Evolutionary conservation across 1,140 invertebrate genomes (phyloP).

Genomic region (Xylocopa sonorina): DNA sequence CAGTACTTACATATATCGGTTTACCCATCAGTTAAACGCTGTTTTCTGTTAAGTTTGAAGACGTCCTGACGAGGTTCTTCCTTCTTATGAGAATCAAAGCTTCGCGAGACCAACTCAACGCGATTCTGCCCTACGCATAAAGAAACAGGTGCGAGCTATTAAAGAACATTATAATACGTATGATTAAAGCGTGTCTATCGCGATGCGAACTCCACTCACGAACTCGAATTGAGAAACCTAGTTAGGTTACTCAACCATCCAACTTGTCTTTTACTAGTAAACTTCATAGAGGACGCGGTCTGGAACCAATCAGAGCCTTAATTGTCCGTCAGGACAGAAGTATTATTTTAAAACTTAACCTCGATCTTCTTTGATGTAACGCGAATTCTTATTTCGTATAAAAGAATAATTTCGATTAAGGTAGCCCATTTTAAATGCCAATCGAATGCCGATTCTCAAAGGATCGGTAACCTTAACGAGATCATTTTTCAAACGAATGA

Average conservation of each 20-base stretch:
- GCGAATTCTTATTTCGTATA: background rate
- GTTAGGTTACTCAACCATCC: background rate
- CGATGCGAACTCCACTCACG: background rate
- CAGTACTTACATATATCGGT: conserved; percentile 1
- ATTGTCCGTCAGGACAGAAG: background rate
- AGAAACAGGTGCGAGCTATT: background rate
- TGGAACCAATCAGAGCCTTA: background rate
- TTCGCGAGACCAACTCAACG: background rate
- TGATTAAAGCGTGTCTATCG: background rate
- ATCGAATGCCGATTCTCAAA: background rate
- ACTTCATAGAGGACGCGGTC: background rate
- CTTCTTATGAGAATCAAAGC: background rate
- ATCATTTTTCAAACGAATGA: background rate
- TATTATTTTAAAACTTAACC: background rate
- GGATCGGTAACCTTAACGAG: background rate
- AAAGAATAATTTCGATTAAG: background rate
- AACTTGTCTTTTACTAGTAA: background rate
- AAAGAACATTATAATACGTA: background rate
- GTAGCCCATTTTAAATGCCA: background rate
- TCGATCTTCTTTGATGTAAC: rapidly evolving
- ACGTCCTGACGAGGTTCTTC: background rate
- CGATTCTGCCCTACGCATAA: background rate
- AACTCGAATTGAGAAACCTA: background rate
- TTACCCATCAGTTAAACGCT: too few relatives aligned
- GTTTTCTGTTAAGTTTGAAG: background rate